phyloP scores from a whole-genome alignment of 2,113 vertebrate species.

The Dromaius novaehollandiae region DNA sequence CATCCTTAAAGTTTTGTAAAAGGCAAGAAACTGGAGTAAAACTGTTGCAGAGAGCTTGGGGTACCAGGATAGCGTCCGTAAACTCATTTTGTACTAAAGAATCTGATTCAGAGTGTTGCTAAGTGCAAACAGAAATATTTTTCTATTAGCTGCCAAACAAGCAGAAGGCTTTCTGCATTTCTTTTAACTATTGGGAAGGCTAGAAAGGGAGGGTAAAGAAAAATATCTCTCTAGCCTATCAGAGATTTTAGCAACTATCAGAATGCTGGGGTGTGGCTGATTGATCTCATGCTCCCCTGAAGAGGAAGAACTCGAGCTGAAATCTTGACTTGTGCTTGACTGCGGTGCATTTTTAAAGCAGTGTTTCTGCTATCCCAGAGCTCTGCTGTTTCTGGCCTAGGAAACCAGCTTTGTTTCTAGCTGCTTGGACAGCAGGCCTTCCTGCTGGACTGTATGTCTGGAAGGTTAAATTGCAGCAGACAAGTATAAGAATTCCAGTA shows the following conservation, averaged over 20 bases:
- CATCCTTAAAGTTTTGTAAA: background rate
- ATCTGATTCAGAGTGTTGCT: conserved; percentile 23
- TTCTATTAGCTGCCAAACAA: conserved; percentile 18
- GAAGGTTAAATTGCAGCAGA: background rate
- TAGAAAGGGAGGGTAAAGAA: background rate
- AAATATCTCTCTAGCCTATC: background rate
- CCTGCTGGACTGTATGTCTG: background rate
- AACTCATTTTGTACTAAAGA: background rate
- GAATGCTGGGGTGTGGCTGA: background rate
- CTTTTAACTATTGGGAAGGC: background rate
- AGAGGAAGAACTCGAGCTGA: background rate
- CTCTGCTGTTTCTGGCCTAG: background rate
- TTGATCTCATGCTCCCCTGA: background rate
- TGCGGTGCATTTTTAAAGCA: background rate
- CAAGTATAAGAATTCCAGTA: background rate
- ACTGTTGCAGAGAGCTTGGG: background rate
- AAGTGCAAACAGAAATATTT: conserved; percentile 52
- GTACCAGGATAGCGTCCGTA: background rate
- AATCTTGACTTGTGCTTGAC: background rate
- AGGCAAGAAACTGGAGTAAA: background rate
- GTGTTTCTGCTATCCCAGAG: background rate
- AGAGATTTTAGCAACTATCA: background rate
- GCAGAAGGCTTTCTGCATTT: background rate
- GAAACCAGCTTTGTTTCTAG: background rate
- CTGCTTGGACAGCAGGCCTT: background rate